Evolutionary conservation across 2,113 vertebrate species (phyloP).

Genomic region (Aldabrachelys gigantea): DNA sequence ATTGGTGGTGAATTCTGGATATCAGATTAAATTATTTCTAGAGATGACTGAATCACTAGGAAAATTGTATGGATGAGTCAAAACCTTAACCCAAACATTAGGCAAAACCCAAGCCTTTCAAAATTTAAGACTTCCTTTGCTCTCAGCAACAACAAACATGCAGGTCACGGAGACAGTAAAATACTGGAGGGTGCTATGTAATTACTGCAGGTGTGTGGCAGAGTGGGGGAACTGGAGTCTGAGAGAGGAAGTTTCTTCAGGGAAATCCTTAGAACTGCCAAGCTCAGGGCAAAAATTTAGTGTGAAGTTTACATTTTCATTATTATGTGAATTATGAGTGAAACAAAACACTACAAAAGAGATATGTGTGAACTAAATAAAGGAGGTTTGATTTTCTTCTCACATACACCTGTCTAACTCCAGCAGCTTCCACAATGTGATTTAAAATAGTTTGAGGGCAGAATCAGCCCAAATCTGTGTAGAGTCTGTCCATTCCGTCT

Average conservation of each 20-base stretch:
- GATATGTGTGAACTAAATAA: rapidly evolving
- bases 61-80: neutral
- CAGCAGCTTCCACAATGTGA: neutral
- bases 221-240: neutral
- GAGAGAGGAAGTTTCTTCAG: neutral
- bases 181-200: neutral
- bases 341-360: neutral
- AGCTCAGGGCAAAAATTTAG: neutral
- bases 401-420: neutral
- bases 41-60: neutral
- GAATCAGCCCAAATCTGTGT: neutral
- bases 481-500: neutral
- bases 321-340: neutral
- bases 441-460: neutral
- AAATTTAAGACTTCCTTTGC: neutral
- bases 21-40: neutral
- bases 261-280: neutral
- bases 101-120: neutral
- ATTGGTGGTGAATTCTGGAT: neutral
- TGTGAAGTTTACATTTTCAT: neutral
- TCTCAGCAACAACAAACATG: rapidly evolving
- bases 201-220: neutral
- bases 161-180: neutral
- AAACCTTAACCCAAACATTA: neutral
- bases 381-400: neutral